A percentile compares a stretch with the other conserved stretches of the same genome.
phyloP scores from a whole-genome alignment of 2,888 invertebrate genomes.

The Phasia obesa region DNA sequence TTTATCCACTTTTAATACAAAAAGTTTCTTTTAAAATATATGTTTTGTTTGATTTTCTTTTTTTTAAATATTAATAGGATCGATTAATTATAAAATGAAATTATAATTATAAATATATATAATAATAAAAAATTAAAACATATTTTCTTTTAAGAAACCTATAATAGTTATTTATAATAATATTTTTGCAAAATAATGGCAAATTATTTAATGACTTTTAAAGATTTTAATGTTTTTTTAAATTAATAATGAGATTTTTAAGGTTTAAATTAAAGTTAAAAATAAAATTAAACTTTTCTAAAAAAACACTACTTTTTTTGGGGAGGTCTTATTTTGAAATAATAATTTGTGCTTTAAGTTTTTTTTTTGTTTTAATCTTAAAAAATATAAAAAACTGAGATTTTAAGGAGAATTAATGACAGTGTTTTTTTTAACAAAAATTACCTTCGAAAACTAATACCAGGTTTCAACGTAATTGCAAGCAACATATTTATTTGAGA shows the following conservation, averaged over 20 bases:
- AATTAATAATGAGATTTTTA: constrained; percentile 33
- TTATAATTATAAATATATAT: constrained; percentile 32
- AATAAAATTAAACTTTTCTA: not conserved
- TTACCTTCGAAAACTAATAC: no score
- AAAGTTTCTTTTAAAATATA: not conserved
- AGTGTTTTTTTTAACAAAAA: no score
- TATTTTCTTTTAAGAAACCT: constrained; percentile 20
- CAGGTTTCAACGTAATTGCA: no score
- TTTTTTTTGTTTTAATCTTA: not conserved
- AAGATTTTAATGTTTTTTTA: not conserved
- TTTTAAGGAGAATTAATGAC: not conserved
- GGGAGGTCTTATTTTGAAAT: not conserved
- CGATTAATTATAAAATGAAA: constrained; percentile 42
- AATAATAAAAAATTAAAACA: constrained; percentile 32
- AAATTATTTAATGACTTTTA: constrained; percentile 64
- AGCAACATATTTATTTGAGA: no score
- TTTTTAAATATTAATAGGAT: constrained; percentile 66
- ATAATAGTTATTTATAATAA: constrained; percentile 6
- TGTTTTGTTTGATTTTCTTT: constrained; percentile 2
- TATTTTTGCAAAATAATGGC: constrained; percentile 67
- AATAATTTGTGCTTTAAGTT: constrained; percentile 48
- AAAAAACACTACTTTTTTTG: constrained; percentile 22
- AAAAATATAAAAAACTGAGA: not conserved
- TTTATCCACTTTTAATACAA: constrained; percentile 5
- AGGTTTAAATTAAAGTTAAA: constrained; percentile 25